Evolutionary conservation across 2,797 vertebrate genomes (phyloP).

Genomic region (Cryptoprocta ferox): DNA sequence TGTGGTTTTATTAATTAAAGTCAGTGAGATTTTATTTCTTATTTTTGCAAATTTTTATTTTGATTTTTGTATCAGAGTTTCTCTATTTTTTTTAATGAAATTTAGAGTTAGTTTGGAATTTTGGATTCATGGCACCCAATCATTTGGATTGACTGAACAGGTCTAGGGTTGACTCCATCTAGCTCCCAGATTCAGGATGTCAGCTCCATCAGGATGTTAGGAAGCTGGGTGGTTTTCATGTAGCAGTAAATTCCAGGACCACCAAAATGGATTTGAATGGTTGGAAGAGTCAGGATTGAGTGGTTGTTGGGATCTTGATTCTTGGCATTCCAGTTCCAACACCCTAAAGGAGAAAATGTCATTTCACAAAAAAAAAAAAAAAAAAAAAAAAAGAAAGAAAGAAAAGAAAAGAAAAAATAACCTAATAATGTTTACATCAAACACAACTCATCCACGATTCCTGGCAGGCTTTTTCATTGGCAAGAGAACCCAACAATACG

Average conservation of each 20-base stretch:
- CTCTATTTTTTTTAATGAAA: neutral
- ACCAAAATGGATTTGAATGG: neutral
- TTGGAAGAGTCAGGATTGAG: neutral
- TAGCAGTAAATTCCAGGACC: neutral
- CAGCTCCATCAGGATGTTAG: neutral
- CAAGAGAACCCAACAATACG: neutral
- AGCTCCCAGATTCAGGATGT: neutral
- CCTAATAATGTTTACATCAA: neutral
- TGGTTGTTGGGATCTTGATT: neutral
- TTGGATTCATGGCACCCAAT: neutral
- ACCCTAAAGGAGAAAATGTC: neutral
- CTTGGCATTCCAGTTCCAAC: neutral
- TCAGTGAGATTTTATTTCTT: neutral
- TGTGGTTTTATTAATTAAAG: neutral
- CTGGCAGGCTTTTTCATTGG: neutral
- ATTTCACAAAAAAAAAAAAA: neutral
- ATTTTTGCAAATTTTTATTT: neutral
- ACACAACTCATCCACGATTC: neutral
- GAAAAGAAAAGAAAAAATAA: neutral
- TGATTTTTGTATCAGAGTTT: neutral
- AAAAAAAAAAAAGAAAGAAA: neutral
- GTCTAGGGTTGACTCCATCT: neutral
- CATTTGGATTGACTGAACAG: neutral
- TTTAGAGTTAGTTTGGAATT: neutral
- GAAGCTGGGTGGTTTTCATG: neutral